Base-by-base conservation (phyloP, 2,113 vertebrate species). In the Corvus cornix region DNA sequence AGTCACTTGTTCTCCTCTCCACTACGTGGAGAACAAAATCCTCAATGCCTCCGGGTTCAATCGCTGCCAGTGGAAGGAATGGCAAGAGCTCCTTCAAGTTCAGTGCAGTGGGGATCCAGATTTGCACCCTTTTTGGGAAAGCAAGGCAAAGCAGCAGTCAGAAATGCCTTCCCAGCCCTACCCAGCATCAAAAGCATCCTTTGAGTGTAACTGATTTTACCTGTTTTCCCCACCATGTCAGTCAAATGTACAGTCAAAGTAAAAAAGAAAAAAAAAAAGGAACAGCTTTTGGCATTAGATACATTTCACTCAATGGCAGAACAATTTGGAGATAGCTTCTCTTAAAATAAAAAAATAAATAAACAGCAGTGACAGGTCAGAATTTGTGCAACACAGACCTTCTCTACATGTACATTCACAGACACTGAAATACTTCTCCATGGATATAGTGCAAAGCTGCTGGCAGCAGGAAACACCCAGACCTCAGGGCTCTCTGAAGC, bases 281-380 rank as follows among this genome's bases (percentile, higher is more conserved):
- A 27, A 68, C 24, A n/a, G 30, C 23, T 80, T 95, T 96, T 96
- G 94, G 89, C 80, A 92, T 96, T 30, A 60, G 63, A 60, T 35
- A 68, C 64, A 60, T 53, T 90, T 92, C 91, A 83, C 67, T 96
- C 91, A 41, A 46, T 24, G 63, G 91, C 72, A 85, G 90, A 96
- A 96, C 81, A 64, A 75, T 19, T 30, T 26, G 78, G 86, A 95
- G 97, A 81, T 68, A 48, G n/a, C 16, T 72, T 37, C 72, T 64
- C 94, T 58, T 74, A 53, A 97, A 94, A 89, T 27, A 77, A 87
- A 96, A 96, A 95, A 94, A 96, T 76, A 97, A 94, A 96, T 97
- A 90, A 96, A 90, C 82, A 96, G 39, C 52, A 80, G 84, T 80
- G 75, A 88, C 35, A 80, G 78, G 90, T 35, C 91, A 44, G 74